These are phyloP conservation scores for Ibycter americanus DNA, from an alignment of 2,797 vertebrate species.

Conservation along the genomic window DNA sequence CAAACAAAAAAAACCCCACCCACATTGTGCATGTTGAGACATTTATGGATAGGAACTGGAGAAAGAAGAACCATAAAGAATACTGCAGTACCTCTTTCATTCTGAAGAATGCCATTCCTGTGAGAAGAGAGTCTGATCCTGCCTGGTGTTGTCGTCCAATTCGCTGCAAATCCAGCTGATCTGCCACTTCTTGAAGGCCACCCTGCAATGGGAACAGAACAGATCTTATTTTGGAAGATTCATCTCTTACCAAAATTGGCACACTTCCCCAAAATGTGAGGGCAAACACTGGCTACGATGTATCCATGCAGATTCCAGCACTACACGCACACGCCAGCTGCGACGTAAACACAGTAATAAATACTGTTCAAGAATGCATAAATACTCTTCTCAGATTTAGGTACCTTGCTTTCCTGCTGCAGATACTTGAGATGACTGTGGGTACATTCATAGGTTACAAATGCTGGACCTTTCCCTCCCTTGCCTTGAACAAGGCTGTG, in stretches of 20 bases:
- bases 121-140: conserved; percentile 95
- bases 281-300: background rate
- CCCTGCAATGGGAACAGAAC: conserved; percentile 77
- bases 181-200: conserved; percentile 96
- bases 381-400: background rate
- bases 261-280: background rate
- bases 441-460: background rate
- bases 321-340: background rate
- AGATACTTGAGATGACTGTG: background rate
- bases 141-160: conserved; percentile 99
- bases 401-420: background rate
- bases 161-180: conserved; percentile 96
- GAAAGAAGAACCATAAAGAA: background rate
- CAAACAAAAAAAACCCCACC: background rate
- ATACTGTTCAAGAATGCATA: background rate
- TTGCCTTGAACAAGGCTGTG: background rate
- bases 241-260: background rate
- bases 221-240: background rate
- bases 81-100: conserved; percentile 92
- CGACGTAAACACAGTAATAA: background rate
- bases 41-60: background rate
- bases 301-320: background rate
- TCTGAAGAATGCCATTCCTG: conserved; percentile 98
- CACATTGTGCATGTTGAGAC: background rate
- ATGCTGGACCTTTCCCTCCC: background rate